Conservation (phyloP, 2,888 invertebrate genomes). For the Melieria crassipennis region DNA sequence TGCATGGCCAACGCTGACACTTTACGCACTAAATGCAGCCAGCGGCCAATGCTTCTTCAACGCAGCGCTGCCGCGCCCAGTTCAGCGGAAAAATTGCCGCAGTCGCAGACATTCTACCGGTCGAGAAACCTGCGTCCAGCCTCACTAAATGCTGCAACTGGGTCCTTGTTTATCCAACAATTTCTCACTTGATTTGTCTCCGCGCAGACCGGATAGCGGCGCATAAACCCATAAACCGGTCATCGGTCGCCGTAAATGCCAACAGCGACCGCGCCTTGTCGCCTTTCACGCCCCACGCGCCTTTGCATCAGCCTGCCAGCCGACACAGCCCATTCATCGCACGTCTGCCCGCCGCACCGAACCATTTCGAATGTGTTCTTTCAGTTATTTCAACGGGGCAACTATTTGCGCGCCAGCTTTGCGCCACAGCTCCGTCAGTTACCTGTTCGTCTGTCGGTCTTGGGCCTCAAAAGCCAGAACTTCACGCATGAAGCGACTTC, state of each 20-base stretch:
- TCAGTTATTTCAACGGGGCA: slow-evolving; percentile 8
- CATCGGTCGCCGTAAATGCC: neutral
- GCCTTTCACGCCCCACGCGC: neutral
- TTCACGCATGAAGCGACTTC: neutral
- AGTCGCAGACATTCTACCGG: too few relatives aligned
- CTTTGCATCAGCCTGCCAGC: neutral
- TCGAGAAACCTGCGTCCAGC: too few relatives aligned
- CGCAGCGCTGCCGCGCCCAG: neutral
- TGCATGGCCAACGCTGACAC: too few relatives aligned
- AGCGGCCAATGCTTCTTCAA: neutral
- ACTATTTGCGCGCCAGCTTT: neutral
- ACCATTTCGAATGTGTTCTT: slow-evolving; percentile 24
- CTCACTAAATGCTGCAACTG: neutral
- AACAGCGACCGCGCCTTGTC: neutral
- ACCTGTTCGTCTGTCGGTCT: neutral
- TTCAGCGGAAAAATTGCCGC: neutral
- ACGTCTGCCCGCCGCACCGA: slow-evolving; percentile 1
- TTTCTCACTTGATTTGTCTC: neutral
- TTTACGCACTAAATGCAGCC: too few relatives aligned
- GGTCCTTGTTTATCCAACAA: neutral
- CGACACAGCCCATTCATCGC: neutral
- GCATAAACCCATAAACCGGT: neutral
- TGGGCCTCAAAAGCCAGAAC: neutral
- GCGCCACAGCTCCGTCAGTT: neutral
- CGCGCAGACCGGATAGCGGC: neutral